Percentiles rank a stretch among this genome's conserved stretches.
Evolutionary conservation across 2,797 vertebrate species (phyloP).

Genomic region (Myotis planiceps): DNA sequence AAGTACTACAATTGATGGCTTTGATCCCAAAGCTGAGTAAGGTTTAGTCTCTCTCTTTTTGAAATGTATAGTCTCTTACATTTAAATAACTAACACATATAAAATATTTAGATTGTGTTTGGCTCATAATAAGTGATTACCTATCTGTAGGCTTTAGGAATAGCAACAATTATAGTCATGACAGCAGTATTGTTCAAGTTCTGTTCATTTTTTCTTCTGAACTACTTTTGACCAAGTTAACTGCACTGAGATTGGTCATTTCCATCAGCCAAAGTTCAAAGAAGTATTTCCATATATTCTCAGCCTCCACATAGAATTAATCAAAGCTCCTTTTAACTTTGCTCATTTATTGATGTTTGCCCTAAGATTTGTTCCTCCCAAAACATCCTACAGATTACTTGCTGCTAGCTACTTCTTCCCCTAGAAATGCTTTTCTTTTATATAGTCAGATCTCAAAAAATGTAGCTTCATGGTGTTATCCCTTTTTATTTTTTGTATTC

Average conservation of each 20-base stretch:
- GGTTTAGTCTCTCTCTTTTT: not conserved
- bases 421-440: not conserved
- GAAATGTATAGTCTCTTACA: not conserved
- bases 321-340: slow-evolving; percentile 1
- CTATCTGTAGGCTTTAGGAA: not conserved
- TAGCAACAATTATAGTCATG: not conserved
- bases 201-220: not conserved
- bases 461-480: not conserved
- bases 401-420: not conserved
- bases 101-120: not conserved
- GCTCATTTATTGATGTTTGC: slow-evolving; percentile 2
- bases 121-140: not conserved
- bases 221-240: not conserved
- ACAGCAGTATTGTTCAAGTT: not conserved
- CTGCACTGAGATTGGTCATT: not conserved
- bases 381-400: not conserved
- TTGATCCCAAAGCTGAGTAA: not conserved
- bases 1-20: not conserved
- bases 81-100: slow-evolving; percentile 8
- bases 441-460: not conserved
- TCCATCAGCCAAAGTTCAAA: not conserved
- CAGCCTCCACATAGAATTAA: not conserved
- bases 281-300: not conserved
- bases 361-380: not conserved
- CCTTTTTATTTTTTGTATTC: not conserved